phyloP scores from a whole-genome alignment of 1,140 invertebrate genomes.

The Drosophila parvula region DNA sequence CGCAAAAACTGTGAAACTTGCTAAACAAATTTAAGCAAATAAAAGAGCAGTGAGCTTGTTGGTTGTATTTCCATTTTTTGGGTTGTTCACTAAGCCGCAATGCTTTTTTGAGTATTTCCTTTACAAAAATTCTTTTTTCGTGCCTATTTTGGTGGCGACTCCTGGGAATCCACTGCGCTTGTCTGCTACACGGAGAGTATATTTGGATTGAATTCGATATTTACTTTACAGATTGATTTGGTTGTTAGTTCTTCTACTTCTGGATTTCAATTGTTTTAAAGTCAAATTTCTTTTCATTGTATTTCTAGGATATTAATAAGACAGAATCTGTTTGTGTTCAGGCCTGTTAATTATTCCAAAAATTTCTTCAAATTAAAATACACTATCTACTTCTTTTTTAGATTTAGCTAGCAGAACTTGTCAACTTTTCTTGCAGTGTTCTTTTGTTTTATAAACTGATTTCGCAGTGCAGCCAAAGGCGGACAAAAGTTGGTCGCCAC shows the following conservation, averaged over 20 bases:
- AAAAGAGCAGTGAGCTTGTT: slow-evolving; percentile 26
- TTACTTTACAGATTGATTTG: background rate
- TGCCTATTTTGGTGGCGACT: slow-evolving; percentile 22
- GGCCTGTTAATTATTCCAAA: background rate
- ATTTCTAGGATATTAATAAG: background rate
- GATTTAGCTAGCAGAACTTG: too few species aligned
- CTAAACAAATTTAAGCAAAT: slow-evolving; percentile 59
- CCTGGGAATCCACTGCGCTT: background rate
- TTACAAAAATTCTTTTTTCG: slow-evolving; percentile 22
- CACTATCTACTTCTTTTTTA: background rate
- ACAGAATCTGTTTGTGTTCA: background rate
- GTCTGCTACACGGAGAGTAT: background rate
- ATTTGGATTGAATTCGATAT: background rate
- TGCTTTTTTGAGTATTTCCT: slow-evolving; percentile 61
- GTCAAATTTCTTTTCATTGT: background rate
- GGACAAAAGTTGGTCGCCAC: slow-evolving; percentile 46
- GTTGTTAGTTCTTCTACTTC: background rate
- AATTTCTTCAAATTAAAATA: background rate
- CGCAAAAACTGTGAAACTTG: slow-evolving; percentile 47
- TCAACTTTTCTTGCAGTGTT: background rate
- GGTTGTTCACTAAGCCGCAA: slow-evolving; percentile 39
- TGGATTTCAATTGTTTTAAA: too few species aligned
- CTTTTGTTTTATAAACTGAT: slow-evolving; percentile 34
- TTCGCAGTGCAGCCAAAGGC: slow-evolving; percentile 62
- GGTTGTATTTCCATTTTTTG: slow-evolving; percentile 4